phyloP scores from a whole-genome alignment of 2,797 vertebrate genomes.

The Caiman crocodilus region DNA sequence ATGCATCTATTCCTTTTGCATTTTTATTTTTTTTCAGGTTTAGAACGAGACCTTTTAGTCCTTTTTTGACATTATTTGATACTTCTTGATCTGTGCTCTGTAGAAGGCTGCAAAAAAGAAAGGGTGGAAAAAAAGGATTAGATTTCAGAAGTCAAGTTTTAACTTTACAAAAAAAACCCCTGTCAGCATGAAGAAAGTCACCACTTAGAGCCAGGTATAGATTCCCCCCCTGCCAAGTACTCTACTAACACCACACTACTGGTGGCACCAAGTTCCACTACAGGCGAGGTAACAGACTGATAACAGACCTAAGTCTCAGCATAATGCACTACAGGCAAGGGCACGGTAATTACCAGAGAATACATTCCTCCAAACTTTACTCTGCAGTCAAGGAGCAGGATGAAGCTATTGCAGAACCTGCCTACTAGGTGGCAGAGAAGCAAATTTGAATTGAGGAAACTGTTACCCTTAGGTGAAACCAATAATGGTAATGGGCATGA shows the following conservation, averaged over 20 bases:
- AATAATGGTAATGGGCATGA: no score
- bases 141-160: not conserved
- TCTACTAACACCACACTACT: no score
- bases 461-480: no score
- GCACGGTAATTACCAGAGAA: not conserved
- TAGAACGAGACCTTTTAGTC: conserved; percentile 83
- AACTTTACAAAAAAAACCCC: not conserved
- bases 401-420: no score
- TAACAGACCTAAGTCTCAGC: no score
- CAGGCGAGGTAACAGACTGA: no score
- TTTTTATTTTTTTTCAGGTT: conserved; percentile 82
- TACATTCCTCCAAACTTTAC: no score
- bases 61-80: conserved; percentile 84
- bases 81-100: conserved; percentile 87
- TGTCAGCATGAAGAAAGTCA: not conserved
- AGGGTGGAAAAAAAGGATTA: not conserved
- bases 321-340: not conserved
- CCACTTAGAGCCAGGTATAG: not conserved
- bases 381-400: no score
- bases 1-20: conserved; percentile 87
- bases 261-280: no score
- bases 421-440: no score
- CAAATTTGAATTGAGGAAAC: no score
- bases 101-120: conserved; percentile 85
- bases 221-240: not conserved